Conservation (phyloP, 1,140 invertebrate species). For the Mamestra configurata region DNA sequence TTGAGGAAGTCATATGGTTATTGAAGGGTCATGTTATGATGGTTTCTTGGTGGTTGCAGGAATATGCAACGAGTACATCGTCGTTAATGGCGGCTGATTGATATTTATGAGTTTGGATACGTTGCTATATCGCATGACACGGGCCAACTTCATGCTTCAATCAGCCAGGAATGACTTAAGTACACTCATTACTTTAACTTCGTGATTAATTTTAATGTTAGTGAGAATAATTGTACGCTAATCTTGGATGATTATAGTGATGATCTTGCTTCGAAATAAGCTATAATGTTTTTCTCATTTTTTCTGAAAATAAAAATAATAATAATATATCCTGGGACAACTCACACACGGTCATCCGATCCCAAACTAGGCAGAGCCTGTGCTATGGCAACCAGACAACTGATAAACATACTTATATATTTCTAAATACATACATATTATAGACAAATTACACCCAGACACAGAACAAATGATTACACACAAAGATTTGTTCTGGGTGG, state of each 20-base stretch:
- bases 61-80: slow-evolving; percentile 60
- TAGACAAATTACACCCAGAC: no score
- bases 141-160: slow-evolving; percentile 61
- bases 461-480: no score
- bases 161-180: slow-evolving; percentile 53
- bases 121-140: slow-evolving; percentile 64
- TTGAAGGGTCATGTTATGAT: slow-evolving; percentile 50
- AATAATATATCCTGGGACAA: no score
- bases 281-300: no score
- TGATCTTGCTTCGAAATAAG: not conserved
- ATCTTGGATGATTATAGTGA: slow-evolving; percentile 1
- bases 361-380: no score
- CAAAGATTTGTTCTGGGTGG: no score
- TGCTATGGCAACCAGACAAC: no score
- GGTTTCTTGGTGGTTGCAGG: slow-evolving; percentile 57
- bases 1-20: slow-evolving; percentile 2
- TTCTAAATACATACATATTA: no score
- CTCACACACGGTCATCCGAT: no score
- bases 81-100: slow-evolving; percentile 71
- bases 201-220: slow-evolving; percentile 24
- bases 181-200: slow-evolving; percentile 43
- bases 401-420: no score
- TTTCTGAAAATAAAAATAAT: no score
- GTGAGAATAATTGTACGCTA: slow-evolving; percentile 13
- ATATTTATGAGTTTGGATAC: slow-evolving; percentile 75